Percentiles rank a stretch among this genome's conserved stretches.
These are phyloP conservation scores for Sitobion miscanthi DNA, from an alignment of 1,140 invertebrate species.

Conservation along the genomic window DNA sequence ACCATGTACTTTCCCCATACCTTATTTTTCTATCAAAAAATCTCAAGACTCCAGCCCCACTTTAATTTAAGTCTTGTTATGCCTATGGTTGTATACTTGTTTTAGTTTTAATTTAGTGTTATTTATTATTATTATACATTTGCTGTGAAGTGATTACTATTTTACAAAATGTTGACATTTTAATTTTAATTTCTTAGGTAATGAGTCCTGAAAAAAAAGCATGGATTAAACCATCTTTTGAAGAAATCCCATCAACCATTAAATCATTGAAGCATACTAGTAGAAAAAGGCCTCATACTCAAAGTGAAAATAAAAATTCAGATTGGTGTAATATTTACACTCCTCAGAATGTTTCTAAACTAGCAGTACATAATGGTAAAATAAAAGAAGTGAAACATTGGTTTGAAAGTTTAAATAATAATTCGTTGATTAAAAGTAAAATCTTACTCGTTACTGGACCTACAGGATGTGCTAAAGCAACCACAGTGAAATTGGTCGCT, in stretches of 20 bases:
- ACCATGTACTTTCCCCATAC: too few species aligned
- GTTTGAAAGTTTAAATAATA: slow-evolving; percentile 62
- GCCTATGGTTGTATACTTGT: too few species aligned
- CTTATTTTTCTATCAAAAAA: too few species aligned
- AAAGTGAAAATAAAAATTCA: slow-evolving; percentile 5
- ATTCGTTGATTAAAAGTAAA: slow-evolving; percentile 12
- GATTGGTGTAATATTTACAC: slow-evolving; percentile 67
- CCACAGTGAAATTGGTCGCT: slow-evolving; percentile 69
- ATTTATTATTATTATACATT: neutral
- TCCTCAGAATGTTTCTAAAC: slow-evolving; percentile 65
- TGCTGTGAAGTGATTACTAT: neutral
- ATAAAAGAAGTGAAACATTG: slow-evolving; percentile 69
- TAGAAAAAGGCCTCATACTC: neutral
- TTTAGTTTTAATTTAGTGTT: neutral
- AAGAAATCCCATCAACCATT: neutral
- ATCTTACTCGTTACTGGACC: slow-evolving; percentile 74
- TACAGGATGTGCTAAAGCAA: slow-evolving; percentile 75
- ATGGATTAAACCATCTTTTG: slow-evolving; percentile 53
- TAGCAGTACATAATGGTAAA: slow-evolving; percentile 71
- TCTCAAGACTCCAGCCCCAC: too few species aligned
- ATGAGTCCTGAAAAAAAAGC: slow-evolving; percentile 55
- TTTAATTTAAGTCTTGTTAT: too few species aligned
- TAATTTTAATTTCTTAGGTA: neutral
- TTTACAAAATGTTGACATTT: neutral
- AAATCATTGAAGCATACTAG: neutral